phyloP scores from a whole-genome alignment of 2,888 invertebrate species.

The Nemotelus pantherinus region DNA sequence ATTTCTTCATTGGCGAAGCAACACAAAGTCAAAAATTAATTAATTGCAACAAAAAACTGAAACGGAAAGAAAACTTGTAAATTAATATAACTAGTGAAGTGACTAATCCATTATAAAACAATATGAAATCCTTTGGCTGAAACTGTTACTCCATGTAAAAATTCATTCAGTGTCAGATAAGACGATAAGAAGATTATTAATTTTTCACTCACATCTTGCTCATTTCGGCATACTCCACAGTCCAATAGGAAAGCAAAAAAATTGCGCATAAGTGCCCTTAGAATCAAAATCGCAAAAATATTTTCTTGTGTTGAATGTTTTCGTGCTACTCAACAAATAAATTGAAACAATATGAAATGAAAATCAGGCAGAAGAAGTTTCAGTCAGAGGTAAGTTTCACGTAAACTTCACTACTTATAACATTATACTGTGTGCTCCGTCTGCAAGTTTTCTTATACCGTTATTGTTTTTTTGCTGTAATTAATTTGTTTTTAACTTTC shows the following conservation, averaged over 20 bases:
- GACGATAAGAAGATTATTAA: no score
- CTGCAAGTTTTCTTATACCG: conserved; percentile 34
- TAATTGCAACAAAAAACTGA: conserved; percentile 14
- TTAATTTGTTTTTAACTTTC: conserved; percentile 40
- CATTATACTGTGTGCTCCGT: background rate
- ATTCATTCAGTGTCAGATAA: background rate
- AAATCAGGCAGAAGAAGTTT: conserved; percentile 16
- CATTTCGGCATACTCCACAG: no score
- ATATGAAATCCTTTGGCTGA: conserved; percentile 26
- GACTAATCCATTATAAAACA: background rate
- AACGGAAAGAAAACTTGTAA: conserved; percentile 38
- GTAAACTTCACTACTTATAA: conserved; percentile 4
- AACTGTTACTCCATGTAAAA: conserved; percentile 3
- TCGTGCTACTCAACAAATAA: no score
- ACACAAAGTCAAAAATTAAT: conserved; percentile 13
- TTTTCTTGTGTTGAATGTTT: no score
- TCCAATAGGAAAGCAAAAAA: no score
- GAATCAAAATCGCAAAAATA: no score
- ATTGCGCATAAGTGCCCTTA: no score
- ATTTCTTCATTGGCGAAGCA: background rate
- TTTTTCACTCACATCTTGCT: no score
- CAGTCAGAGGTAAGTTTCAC: conserved; percentile 33
- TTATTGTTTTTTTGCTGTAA: conserved; percentile 30
- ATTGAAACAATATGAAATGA: background rate
- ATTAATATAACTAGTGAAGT: conserved; percentile 15